phyloP scores from a whole-genome alignment of 2,797 vertebrate genomes.

The Aplochiton taeniatus region DNA sequence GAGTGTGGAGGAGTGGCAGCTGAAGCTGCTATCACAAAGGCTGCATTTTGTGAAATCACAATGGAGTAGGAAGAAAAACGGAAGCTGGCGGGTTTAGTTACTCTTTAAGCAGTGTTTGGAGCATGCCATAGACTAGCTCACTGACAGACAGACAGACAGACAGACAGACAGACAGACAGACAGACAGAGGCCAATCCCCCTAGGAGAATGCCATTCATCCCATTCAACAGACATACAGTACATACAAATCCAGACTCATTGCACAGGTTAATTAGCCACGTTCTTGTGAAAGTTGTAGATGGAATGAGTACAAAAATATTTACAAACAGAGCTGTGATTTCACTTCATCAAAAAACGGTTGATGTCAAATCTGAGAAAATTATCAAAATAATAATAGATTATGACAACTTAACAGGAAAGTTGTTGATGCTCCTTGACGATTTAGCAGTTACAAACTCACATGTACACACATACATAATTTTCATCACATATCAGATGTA shows the following conservation, averaged over 20 bases:
- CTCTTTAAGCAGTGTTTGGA: too few relatives aligned
- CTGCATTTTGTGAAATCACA: too few relatives aligned
- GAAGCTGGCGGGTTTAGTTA: too few relatives aligned
- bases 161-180: neutral
- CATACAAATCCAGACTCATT: neutral
- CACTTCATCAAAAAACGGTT: neutral
- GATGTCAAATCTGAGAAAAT: neutral
- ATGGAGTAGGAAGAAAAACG: too few relatives aligned
- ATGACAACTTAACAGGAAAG: too few relatives aligned
- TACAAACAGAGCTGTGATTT: neutral
- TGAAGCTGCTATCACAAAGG: too few relatives aligned
- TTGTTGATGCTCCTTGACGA: too few relatives aligned
- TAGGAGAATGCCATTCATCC: too few relatives aligned
- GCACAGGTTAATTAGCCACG: slow-evolving; percentile 9
- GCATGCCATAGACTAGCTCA: neutral
- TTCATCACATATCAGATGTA: neutral
- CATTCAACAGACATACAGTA: neutral
- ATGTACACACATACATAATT: too few relatives aligned
- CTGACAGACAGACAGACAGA: neutral
- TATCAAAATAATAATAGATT: neutral
- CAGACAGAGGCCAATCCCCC: neutral
- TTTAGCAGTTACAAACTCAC: too few relatives aligned
- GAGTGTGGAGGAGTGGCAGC: too few relatives aligned
- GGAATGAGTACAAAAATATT: slow-evolving; percentile 8
- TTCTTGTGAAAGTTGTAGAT: slow-evolving; percentile 15